phyloP scores from a whole-genome alignment of 2,113 vertebrate genomes.

The Notiomystis cincta region DNA sequence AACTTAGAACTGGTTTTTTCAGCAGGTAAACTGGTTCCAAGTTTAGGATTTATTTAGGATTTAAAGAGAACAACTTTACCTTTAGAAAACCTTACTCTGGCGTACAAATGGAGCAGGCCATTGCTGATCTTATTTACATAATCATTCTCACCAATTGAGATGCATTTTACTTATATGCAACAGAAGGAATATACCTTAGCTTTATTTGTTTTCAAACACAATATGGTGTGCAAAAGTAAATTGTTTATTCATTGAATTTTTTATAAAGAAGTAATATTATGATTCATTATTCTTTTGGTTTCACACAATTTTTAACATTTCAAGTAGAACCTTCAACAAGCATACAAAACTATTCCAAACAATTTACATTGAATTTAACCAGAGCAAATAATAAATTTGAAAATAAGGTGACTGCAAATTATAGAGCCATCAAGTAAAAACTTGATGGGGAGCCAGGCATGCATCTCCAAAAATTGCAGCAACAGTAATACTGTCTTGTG shows the following conservation, averaged over 20 bases:
- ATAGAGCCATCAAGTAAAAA: background rate
- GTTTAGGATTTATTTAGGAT: background rate
- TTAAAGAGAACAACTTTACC: background rate
- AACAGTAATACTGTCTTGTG: background rate
- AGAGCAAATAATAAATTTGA: background rate
- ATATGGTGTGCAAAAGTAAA: background rate
- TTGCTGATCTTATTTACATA: background rate
- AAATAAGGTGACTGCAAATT: background rate
- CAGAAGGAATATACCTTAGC: background rate
- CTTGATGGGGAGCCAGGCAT: background rate
- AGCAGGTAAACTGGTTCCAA: background rate
- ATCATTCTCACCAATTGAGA: background rate
- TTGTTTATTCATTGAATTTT: background rate
- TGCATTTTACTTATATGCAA: background rate
- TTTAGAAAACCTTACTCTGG: background rate
- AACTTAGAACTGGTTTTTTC: background rate
- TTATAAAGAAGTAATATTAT: background rate
- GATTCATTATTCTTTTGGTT: background rate
- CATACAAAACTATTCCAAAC: background rate
- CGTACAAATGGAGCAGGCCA: background rate
- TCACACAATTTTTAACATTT: background rate
- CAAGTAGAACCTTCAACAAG: background rate
- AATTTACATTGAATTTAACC: background rate
- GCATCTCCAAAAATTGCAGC: background rate
- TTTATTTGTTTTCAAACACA: background rate